phyloP scores from a whole-genome alignment of 2,797 vertebrate species.

The Amblyopsis hoosieri region DNA sequence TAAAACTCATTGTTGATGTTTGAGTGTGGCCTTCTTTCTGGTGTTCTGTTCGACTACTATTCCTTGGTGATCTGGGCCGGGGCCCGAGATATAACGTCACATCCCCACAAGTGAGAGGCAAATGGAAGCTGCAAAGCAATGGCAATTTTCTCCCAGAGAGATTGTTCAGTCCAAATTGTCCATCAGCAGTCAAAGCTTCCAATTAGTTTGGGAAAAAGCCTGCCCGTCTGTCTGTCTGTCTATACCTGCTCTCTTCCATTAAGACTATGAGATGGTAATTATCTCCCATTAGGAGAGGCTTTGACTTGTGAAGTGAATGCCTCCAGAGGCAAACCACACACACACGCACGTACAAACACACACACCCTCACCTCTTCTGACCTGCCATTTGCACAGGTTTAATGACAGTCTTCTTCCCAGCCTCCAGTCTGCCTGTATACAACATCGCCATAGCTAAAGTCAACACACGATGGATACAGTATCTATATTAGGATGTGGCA shows the following conservation, averaged over 20 bases:
- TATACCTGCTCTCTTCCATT: background rate
- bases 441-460: no score
- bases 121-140: background rate
- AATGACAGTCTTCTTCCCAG: slow-evolving; percentile 10
- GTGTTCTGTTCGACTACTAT: no score
- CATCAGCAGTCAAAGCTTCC: background rate
- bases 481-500: no score
- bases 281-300: slow-evolving; percentile 11
- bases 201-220: slow-evolving; percentile 7
- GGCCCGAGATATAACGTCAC: background rate
- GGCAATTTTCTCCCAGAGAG: background rate
- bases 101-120: background rate
- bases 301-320: slow-evolving; percentile 8
- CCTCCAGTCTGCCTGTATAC: background rate
- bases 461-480: no score
- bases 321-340: slow-evolving; percentile 14
- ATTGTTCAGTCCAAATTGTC: background rate
- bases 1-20: slow-evolving; percentile 16
- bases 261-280: slow-evolving; percentile 9
- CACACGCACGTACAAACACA: background rate
- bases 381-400: slow-evolving; percentile 12
- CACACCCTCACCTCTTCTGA: background rate
- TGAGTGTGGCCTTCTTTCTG: slow-evolving; percentile 15
- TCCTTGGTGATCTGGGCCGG: background rate
- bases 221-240: background rate